phyloP scores from a whole-genome alignment of 2,888 invertebrate species.

The Megaustenia siamemsis region DNA sequence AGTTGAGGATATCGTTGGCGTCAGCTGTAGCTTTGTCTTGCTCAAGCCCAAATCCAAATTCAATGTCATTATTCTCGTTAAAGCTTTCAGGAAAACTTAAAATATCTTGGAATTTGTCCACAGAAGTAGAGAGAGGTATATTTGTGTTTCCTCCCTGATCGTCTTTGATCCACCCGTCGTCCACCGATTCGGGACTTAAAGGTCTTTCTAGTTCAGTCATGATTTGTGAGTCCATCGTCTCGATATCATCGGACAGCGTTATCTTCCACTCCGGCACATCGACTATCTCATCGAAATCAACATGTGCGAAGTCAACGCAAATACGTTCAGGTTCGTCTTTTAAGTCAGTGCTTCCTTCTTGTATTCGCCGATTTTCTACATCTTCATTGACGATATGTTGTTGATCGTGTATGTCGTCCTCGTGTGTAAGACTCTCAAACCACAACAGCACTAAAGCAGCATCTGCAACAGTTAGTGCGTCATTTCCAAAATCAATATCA shows the following conservation, averaged over 20 bases:
- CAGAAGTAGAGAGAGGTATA: not conserved
- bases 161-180: slow-evolving; percentile 36
- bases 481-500: slow-evolving; percentile 23
- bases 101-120: not conserved
- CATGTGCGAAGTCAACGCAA: not conserved
- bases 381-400: not conserved
- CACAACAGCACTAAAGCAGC: slow-evolving; percentile 10
- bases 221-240: not conserved
- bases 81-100: slow-evolving; percentile 25
- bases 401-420: not conserved
- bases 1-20: not conserved
- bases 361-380: not conserved
- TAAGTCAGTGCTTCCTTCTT: not conserved
- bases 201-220: slow-evolving; percentile 2
- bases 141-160: not conserved
- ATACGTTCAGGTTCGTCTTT: not conserved
- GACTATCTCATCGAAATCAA: slow-evolving; percentile 1
- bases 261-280: slow-evolving; percentile 19
- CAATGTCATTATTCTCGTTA: slow-evolving; percentile 21
- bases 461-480: not conserved
- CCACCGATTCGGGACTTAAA: slow-evolving; percentile 36
- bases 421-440: slow-evolving; percentile 1
- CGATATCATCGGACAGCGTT: slow-evolving; percentile 18
- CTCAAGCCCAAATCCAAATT: slow-evolving; percentile 8
- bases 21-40: not conserved